Conservation (phyloP, 2,113 vertebrate species). For the Phylloscopus trochilus region DNA sequence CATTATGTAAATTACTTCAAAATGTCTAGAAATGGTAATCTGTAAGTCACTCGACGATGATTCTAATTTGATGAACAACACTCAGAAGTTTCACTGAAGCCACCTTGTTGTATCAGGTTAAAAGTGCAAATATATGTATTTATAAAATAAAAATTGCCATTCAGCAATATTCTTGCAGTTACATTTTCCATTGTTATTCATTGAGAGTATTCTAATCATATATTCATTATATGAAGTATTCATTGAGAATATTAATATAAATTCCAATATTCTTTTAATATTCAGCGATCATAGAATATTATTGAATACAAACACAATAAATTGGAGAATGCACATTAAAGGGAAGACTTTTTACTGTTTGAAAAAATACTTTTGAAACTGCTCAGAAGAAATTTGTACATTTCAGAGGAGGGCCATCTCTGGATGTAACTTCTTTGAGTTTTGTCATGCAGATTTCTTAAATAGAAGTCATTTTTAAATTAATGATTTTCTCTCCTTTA, state of each 20-base stretch:
- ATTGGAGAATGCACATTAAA: not conserved
- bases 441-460: not conserved
- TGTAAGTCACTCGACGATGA: not conserved
- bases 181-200: not conserved
- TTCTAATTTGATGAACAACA: not conserved
- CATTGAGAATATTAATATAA: not conserved
- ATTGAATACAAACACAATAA: not conserved
- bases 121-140: not conserved
- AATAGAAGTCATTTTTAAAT: not conserved
- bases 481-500: not conserved
- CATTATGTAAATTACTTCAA: not conserved
- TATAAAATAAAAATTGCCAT: not conserved
- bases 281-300: not conserved
- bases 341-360: not conserved
- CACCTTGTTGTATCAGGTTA: not conserved
- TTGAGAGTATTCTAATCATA: not conserved
- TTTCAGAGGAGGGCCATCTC: not conserved
- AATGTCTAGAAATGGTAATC: not conserved
- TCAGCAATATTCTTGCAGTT: not conserved
- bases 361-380: not conserved
- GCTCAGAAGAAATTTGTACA: not conserved
- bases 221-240: not conserved
- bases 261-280: not conserved
- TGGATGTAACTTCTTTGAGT: not conserved
- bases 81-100: not conserved